These are phyloP conservation scores for Metacarcinus magister DNA, from an alignment of 2,888 invertebrate species.

Conservation along the genomic window DNA sequence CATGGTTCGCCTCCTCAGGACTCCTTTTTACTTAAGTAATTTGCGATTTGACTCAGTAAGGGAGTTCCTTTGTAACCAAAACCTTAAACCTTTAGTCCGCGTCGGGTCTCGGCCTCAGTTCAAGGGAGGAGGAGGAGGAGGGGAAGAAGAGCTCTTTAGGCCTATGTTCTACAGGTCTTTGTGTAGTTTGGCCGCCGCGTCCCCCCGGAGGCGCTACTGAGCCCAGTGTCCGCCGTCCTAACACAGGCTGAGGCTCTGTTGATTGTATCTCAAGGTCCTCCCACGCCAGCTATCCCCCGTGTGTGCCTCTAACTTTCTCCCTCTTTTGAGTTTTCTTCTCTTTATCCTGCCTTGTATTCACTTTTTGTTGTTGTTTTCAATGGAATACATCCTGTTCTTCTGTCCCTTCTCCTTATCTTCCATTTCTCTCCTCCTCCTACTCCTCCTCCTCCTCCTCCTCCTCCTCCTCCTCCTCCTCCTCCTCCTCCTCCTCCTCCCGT, in stretches of 20 bases:
- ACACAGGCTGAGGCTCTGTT: slow-evolving; percentile 31
- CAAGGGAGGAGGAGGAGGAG: background rate
- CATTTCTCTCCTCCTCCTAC: background rate
- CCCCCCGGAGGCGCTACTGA: slow-evolving; percentile 36
- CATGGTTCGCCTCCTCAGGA: background rate
- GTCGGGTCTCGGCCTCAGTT: slow-evolving; percentile 20
- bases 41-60: slow-evolving; percentile 36
- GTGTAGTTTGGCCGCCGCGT: background rate
- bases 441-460: slow-evolving; percentile 15
- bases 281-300: background rate
- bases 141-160: background rate
- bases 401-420: background rate
- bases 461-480: background rate
- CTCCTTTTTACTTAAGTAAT: slow-evolving; percentile 22
- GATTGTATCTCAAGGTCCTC: slow-evolving; percentile 29
- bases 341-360: background rate
- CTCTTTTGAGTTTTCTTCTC: slow-evolving; percentile 1
- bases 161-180: slow-evolving; percentile 40
- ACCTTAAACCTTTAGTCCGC: background rate
- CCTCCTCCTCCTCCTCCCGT: slow-evolving; percentile 11
- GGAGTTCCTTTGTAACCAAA: background rate
- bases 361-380: background rate
- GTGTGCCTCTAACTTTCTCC: slow-evolving; percentile 9
- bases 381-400: background rate
- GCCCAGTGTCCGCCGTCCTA: background rate